A percentile compares a stretch with the other conserved stretches of the same genome.
Conservation (phyloP, 2,888 invertebrate species). For the Imbricaverruca yamaguchii region DNA sequence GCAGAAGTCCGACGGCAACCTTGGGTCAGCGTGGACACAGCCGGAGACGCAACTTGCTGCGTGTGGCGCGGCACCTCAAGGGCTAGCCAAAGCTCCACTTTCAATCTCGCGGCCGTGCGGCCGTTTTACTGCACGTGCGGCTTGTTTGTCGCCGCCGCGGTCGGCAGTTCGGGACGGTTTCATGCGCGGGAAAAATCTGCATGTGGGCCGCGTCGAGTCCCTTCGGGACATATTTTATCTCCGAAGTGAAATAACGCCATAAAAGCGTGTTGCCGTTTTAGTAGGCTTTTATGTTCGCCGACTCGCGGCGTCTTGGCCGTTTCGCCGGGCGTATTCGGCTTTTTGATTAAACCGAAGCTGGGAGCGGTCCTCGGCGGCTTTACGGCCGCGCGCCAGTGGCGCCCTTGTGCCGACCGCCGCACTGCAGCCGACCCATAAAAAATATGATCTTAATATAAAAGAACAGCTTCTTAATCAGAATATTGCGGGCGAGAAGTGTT, state of each 20-base stretch:
- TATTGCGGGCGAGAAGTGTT: neutral
- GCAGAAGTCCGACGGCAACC: too few species aligned
- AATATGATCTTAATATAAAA: slow-evolving; percentile 19
- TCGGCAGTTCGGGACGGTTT: neutral
- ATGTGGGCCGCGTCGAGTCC: neutral
- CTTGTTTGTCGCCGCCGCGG: neutral
- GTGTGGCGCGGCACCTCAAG: too few species aligned
- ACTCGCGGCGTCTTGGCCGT: slow-evolving; percentile 14
- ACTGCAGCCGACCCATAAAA: neutral
- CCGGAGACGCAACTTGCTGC: too few species aligned
- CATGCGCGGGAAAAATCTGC: neutral
- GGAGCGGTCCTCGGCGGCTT: neutral
- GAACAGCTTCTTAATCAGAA: slow-evolving; percentile 21
- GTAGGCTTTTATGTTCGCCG: neutral
- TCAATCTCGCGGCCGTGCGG: too few species aligned
- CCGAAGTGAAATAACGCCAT: slow-evolving; percentile 18
- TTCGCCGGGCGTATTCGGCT: slow-evolving; percentile 8
- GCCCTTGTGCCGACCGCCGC: neutral
- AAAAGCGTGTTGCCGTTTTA: slow-evolving; percentile 19
- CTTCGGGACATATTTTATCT: slow-evolving; percentile 5
- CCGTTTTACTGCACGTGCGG: neutral
- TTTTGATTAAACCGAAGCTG: slow-evolving; percentile 17
- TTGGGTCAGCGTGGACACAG: too few species aligned
- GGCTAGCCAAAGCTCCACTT: too few species aligned
- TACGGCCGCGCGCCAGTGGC: neutral